These are phyloP conservation scores for Podocnemis expansa DNA, from an alignment of 2,113 vertebrate genomes.

Conservation along the genomic window DNA sequence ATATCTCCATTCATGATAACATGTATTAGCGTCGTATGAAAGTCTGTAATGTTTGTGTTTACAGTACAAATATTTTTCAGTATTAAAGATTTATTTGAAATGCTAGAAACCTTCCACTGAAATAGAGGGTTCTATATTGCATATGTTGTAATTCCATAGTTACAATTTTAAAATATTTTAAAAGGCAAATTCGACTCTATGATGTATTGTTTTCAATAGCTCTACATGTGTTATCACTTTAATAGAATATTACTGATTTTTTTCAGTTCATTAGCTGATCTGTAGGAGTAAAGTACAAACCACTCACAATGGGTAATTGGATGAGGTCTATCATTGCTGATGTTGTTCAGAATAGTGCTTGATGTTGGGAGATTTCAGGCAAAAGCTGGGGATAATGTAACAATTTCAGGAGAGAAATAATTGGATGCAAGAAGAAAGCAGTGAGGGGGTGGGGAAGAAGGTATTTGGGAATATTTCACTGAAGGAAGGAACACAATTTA, in stretches of 20 bases:
- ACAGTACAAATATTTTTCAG: too few species aligned
- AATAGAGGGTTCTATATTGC: too few species aligned
- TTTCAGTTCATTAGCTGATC: slow-evolving; percentile 55
- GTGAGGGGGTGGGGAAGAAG: accelerated
- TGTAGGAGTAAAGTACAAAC: slow-evolving; percentile 1
- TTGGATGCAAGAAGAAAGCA: background rate
- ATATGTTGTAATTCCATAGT: background rate
- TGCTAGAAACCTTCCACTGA: too few species aligned
- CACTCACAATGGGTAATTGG: background rate
- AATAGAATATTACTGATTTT: slow-evolving; percentile 50
- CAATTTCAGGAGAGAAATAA: background rate
- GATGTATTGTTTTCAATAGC: background rate
- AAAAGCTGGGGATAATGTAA: background rate
- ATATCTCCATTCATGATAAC: background rate
- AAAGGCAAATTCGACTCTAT: background rate
- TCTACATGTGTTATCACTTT: slow-evolving; percentile 33
- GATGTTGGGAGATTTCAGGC: accelerated
- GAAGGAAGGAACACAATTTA: background rate
- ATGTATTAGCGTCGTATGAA: background rate
- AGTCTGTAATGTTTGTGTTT: background rate
- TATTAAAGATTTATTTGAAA: background rate
- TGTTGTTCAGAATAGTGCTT: background rate
- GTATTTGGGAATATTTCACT: background rate
- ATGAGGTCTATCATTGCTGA: background rate
- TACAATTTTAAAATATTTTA: background rate